A percentile compares a stretch with the other conserved stretches of the same genome.
Conservation (phyloP, 1,140 invertebrate genomes). For the Oreohelix idahoensis region DNA sequence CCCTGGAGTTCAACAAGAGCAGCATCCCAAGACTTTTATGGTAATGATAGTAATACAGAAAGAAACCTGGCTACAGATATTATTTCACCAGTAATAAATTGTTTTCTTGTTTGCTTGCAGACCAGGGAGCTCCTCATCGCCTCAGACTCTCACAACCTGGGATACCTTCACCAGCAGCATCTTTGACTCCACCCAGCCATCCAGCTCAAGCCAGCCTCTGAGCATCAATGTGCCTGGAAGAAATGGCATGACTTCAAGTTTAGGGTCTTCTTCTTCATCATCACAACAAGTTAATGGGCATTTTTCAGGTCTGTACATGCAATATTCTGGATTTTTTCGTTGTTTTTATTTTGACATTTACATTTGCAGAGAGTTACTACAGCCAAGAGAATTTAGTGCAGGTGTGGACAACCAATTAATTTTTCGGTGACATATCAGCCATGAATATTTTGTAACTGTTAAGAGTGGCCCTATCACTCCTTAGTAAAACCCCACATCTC, state of each 20-base stretch:
- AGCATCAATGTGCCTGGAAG: not conserved
- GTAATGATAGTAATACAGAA: no score
- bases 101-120: not conserved
- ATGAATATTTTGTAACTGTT: no score
- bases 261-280: not conserved
- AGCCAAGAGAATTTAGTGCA: no score
- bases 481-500: no score
- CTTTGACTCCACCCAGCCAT: not conserved
- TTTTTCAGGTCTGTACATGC: not conserved
- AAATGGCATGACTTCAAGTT: not conserved
- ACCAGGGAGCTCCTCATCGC: not conserved
- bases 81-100: no score
- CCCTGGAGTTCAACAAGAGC: no score
- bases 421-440: no score
- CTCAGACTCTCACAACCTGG: conserved; percentile 7
- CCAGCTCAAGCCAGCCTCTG: conserved; percentile 14
- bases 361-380: no score
- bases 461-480: no score
- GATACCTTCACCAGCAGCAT: conserved; percentile 26
- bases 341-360: not conserved
- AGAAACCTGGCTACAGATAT: no score
- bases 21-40: no score
- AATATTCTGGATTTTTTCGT: not conserved
- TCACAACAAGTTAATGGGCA: conserved; percentile 7
- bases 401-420: no score